Base-by-base conservation (phyloP, 1,140 invertebrate species). In the Helicoverpa zea region DNA sequence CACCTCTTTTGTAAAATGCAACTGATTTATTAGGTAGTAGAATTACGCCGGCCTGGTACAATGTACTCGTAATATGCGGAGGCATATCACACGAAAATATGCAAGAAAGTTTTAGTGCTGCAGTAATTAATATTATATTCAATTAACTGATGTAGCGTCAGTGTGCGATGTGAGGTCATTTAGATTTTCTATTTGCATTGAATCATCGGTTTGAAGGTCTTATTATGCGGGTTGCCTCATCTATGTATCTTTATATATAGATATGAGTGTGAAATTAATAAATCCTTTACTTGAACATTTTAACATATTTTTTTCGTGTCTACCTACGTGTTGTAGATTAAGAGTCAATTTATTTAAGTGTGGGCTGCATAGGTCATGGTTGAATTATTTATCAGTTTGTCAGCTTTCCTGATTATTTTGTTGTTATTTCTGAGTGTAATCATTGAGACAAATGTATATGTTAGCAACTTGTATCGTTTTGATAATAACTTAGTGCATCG, bases 1-100 rank as follows among this genome's bases (percentile, higher is more conserved):
- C 89, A 92, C 92, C 81, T 90, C 63, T 84, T 87, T 86, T 89
- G 83, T 87, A 91, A 91, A 91, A 92, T 92, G 85, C 84, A 85
- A 82, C 79, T 89, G 83, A 91, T 91, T 93, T 90, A 90, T 92
- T 89, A 87, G 84, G 80, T 83, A 86, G 73, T 84, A 81, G 72
- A 81, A 85, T 82, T 35, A 78, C 30, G 52, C 58, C 47, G 72
- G 5, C 0, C 35, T 9, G 52, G 81, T 79, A 43, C 30, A 61
- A 43, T 51, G 58, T 61, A 63, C 58, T 75, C 56, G 16, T 47
- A 51, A 61, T 75, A 61, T 11, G 10, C 56, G 11, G 35, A 13
- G 10, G 30, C n/a, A 52, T 47, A 18, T 52, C 30, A 70, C 29
- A 54, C 11, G n/a, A 51, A 79, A 72, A 72, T 61, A 61, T 47